phyloP scores from a whole-genome alignment of 1,140 invertebrate genomes.

The Laupala kohalensis region DNA sequence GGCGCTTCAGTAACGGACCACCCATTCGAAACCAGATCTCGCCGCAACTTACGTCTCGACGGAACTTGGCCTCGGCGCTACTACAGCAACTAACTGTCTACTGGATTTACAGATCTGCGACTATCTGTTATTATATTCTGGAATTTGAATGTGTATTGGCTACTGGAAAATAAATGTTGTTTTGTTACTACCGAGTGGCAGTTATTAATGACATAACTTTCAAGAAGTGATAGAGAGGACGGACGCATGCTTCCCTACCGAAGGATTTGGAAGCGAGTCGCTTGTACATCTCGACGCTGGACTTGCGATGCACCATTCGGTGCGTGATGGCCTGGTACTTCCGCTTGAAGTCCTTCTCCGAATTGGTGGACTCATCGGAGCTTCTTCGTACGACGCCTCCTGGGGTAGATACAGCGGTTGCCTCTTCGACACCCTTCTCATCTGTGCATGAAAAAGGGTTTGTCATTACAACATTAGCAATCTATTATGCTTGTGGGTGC shows the following conservation, averaged over 20 bases:
- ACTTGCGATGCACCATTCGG: slow-evolving; percentile 78
- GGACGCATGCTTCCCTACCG: slow-evolving; percentile 40
- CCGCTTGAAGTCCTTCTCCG: slow-evolving; percentile 72
- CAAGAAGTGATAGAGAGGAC: neutral
- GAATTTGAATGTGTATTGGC: too few species aligned
- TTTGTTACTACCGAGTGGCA: too few species aligned
- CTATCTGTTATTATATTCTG: too few species aligned
- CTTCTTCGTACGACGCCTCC: slow-evolving; percentile 29
- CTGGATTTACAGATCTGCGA: too few species aligned
- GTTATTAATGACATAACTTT: too few species aligned
- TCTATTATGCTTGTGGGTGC: too few species aligned
- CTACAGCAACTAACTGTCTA: too few species aligned
- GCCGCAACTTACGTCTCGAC: too few species aligned
- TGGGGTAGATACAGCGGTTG: neutral
- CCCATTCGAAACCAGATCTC: too few species aligned
- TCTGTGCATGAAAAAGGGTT: neutral
- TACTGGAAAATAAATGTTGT: too few species aligned
- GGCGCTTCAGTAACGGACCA: too few species aligned
- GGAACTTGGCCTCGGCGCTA: too few species aligned
- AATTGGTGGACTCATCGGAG: slow-evolving; percentile 62
- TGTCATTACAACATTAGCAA: neutral
- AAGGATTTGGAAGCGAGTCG: slow-evolving; percentile 70
- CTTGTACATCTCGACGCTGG: slow-evolving; percentile 82
- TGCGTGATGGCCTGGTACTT: slow-evolving; percentile 77
- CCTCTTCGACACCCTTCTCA: neutral